Conservation (phyloP, 2,888 invertebrate species). For the Meghimatium bilineatum region DNA sequence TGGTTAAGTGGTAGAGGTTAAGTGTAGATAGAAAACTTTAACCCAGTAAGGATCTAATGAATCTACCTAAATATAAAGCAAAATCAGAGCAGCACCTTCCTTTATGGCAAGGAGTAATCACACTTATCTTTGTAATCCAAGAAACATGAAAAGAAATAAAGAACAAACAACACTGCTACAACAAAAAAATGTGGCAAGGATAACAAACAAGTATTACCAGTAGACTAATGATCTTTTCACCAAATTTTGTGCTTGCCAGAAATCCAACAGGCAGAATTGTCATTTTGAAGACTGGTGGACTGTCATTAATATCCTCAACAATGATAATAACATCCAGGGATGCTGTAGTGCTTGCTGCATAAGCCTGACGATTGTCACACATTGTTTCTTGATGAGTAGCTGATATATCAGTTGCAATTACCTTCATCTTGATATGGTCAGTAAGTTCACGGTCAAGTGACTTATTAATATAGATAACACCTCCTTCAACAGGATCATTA, state of each 20-base stretch:
- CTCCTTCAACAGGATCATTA: neutral
- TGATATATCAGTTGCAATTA: conserved; percentile 34
- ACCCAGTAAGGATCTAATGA: no score
- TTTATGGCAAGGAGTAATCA: no score
- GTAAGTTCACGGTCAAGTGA: conserved; percentile 45
- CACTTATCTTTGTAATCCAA: no score
- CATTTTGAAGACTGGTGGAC: conserved; percentile 45
- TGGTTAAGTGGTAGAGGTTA: no score
- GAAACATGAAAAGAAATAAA: no score
- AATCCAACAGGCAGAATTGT: conserved; percentile 30
- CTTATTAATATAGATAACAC: conserved; percentile 27
- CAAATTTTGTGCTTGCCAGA: conserved; percentile 44
- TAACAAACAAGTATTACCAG: conserved; percentile 31
- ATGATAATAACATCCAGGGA: conserved; percentile 16
- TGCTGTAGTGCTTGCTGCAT: neutral
- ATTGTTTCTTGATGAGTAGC: neutral
- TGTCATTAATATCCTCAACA: conserved; percentile 49
- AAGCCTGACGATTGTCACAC: neutral
- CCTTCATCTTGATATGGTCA: conserved; percentile 20
- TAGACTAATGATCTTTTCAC: conserved; percentile 29
- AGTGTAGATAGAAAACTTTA: no score
- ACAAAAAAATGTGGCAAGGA: neutral
- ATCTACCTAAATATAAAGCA: no score
- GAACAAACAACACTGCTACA: neutral
- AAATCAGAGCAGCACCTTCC: no score